A percentile compares a stretch with the other conserved stretches of the same genome.
These are phyloP conservation scores for Blomia tropicalis DNA, from an alignment of 2,888 invertebrate species.

Conservation along the genomic window DNA sequence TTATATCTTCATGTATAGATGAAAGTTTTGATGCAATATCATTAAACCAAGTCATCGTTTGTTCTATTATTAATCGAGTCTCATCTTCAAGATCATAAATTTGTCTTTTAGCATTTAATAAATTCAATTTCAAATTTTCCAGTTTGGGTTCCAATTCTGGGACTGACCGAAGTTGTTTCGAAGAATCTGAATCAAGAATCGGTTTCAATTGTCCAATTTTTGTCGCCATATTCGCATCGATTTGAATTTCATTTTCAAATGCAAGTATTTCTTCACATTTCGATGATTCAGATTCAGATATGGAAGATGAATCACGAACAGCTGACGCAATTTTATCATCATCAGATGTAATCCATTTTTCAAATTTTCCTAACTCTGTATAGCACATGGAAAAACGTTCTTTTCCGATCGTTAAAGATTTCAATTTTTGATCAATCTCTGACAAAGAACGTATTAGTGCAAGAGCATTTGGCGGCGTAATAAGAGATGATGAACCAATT, in stretches of 20 bases:
- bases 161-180: neutral
- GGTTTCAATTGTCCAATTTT: conserved; percentile 4
- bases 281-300: neutral
- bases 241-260: conserved; percentile 22
- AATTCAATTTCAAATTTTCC: neutral
- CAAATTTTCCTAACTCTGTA: neutral
- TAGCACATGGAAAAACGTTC: conserved; percentile 19
- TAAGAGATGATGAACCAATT: too few species aligned
- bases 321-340: neutral
- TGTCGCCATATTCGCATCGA: neutral
- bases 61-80: neutral
- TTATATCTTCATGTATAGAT: neutral
- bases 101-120: neutral
- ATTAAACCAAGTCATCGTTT: neutral
- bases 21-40: neutral
- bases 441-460: neutral
- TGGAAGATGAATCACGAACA: neutral
- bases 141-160: neutral
- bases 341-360: conserved; percentile 13
- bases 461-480: neutral
- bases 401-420: conserved; percentile 19
- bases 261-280: conserved; percentile 17
- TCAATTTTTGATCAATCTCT: conserved; percentile 13
- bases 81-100: neutral
- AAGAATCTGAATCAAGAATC: neutral